Evolutionary conservation across 2,113 vertebrate genomes (phyloP).

Genomic region (Catharus minimus): DNA sequence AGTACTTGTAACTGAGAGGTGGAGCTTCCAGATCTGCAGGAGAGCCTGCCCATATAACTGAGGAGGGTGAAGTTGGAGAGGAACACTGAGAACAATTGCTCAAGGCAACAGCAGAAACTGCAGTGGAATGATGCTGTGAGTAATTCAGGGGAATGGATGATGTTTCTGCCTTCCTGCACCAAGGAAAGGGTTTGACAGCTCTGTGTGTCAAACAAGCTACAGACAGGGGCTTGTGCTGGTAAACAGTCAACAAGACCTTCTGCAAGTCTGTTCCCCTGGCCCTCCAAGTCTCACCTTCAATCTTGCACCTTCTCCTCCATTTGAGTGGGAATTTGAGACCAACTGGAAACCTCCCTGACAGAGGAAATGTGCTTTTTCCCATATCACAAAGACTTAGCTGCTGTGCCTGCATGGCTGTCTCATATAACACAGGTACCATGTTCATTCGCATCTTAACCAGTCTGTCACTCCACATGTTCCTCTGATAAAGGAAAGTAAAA

Average conservation of each 20-base stretch:
- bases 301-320: not conserved
- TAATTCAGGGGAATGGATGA: not conserved
- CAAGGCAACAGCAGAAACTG: not conserved
- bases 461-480: not conserved
- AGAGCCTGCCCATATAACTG: not conserved
- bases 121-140: not conserved
- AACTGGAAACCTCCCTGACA: rapidly evolving
- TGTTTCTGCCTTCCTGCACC: not conserved
- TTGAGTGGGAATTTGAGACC: not conserved
- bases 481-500: not conserved
- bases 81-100: not conserved
- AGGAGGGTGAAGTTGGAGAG: not conserved
- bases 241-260: not conserved
- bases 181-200: not conserved
- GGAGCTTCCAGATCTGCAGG: not conserved
- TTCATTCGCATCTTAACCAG: not conserved
- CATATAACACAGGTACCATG: not conserved
- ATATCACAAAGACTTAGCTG: not conserved
- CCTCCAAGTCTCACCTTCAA: not conserved
- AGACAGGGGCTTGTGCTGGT: not conserved
- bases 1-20: not conserved
- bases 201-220: not conserved
- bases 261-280: not conserved
- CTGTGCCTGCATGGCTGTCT: not conserved
- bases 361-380: not conserved